Conservation (phyloP, 2,113 vertebrate species). For the Galeopterus variegatus region DNA sequence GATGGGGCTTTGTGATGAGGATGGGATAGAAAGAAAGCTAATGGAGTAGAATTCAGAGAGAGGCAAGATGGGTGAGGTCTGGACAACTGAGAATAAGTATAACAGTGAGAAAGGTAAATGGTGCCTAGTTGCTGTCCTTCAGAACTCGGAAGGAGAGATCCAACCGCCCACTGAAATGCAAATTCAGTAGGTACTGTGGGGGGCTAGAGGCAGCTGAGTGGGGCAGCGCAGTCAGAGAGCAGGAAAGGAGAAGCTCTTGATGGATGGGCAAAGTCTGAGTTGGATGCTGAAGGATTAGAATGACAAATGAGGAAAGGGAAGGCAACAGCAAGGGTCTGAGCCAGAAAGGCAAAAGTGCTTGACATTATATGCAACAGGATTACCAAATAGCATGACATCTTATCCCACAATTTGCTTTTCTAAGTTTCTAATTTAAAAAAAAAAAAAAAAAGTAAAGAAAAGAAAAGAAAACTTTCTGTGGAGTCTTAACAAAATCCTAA, state of each 20-base stretch:
- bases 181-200: not conserved
- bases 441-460: too few species aligned
- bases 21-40: not conserved
- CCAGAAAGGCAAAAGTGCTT: not conserved
- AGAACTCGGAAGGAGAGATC: not conserved
- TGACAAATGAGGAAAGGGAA: not conserved
- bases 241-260: not conserved
- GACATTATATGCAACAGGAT: conserved; percentile 3
- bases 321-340: not conserved
- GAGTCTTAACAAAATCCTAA: not conserved
- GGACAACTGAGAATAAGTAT: not conserved
- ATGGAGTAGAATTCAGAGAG: conserved; percentile 19
- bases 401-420: not conserved
- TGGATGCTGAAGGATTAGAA: not conserved
- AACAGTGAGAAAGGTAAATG: not conserved
- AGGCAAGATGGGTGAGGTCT: not conserved
- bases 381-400: not conserved
- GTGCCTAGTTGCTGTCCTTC: not conserved
- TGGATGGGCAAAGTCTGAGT: not conserved
- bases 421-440: not conserved
- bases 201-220: not conserved
- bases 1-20: not conserved
- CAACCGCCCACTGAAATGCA: not conserved
- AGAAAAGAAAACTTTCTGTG: not conserved
- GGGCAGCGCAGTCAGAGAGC: not conserved